Conservation (phyloP, 2,888 invertebrate species). For the Drosophila ustulata region DNA sequence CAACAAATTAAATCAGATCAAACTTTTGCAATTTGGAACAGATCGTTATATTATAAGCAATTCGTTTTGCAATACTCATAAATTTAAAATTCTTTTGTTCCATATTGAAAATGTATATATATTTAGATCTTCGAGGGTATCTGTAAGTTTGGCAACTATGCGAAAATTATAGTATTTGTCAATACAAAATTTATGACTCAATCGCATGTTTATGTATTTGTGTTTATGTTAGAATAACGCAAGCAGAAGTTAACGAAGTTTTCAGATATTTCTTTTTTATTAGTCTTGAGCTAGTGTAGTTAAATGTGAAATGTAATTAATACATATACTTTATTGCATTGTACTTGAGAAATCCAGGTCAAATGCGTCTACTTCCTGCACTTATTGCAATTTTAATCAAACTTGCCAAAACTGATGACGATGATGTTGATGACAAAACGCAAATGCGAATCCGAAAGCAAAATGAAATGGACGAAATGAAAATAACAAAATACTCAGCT, state of each 20-base stretch:
- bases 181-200: conserved; percentile 10
- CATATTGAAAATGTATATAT: too few species aligned
- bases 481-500: conserved; percentile 12
- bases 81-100: too few species aligned
- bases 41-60: too few species aligned
- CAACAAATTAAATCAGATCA: too few species aligned
- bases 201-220: neutral
- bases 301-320: too few species aligned
- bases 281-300: too few species aligned
- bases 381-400: conserved; percentile 3
- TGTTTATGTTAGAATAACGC: neutral
- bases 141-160: neutral
- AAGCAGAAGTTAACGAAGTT: neutral
- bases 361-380: neutral
- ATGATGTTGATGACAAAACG: neutral
- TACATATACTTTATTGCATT: too few species aligned
- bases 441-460: conserved; percentile 1
- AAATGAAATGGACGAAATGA: conserved; percentile 3
- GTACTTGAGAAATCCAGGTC: too few species aligned
- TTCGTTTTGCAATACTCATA: too few species aligned
- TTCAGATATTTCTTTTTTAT: neutral
- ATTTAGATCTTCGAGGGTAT: neutral
- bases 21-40: too few species aligned
- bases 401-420: neutral
- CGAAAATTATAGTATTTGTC: neutral